phyloP scores from a whole-genome alignment of 2,888 invertebrate species.

The Luperina nickerlii region DNA sequence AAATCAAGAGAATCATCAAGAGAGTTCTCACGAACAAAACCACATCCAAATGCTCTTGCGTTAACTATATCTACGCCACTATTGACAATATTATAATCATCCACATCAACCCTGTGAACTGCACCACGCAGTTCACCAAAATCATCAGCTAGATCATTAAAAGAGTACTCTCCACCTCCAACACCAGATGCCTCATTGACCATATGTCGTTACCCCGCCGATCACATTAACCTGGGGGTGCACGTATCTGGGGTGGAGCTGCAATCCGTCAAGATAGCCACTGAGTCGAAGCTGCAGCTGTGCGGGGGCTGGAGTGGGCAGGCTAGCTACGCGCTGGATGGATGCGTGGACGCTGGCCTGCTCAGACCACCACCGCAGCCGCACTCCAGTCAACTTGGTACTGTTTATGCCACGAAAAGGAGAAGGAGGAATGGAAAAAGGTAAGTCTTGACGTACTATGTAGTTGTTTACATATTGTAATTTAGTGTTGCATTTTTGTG shows the following conservation, averaged over 20 bases:
- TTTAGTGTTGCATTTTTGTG: background rate
- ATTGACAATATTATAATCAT: constrained; percentile 46
- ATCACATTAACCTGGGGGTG: constrained; percentile 50
- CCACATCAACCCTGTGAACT: constrained; percentile 13
- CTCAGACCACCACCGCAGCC: constrained; percentile 94
- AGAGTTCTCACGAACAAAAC: constrained; percentile 25
- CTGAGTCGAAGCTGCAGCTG: constrained; percentile 87
- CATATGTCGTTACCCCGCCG: constrained; percentile 53
- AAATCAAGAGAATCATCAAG: constrained; percentile 6
- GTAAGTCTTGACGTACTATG: constrained; percentile 89
- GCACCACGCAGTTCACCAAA: constrained; percentile 24
- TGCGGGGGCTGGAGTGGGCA: constrained; percentile 87
- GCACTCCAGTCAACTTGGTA: constrained; percentile 96
- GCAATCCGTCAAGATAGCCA: constrained; percentile 87
- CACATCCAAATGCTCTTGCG: constrained; percentile 62
- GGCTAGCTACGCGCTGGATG: constrained; percentile 91
- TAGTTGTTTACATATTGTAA: background rate
- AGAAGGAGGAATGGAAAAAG: constrained; percentile 98
- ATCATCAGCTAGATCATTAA: background rate
- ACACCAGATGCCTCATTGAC: constrained; percentile 55
- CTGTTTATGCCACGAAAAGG: constrained; percentile 99
- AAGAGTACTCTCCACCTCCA: constrained; percentile 24
- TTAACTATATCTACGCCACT: constrained; percentile 25
- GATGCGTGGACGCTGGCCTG: constrained; percentile 93
- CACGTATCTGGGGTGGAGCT: constrained; percentile 58